Percentiles rank a stretch among this genome's conserved stretches.
Conservation (phyloP, 2,113 vertebrate genomes). For the Panthera leo region DNA sequence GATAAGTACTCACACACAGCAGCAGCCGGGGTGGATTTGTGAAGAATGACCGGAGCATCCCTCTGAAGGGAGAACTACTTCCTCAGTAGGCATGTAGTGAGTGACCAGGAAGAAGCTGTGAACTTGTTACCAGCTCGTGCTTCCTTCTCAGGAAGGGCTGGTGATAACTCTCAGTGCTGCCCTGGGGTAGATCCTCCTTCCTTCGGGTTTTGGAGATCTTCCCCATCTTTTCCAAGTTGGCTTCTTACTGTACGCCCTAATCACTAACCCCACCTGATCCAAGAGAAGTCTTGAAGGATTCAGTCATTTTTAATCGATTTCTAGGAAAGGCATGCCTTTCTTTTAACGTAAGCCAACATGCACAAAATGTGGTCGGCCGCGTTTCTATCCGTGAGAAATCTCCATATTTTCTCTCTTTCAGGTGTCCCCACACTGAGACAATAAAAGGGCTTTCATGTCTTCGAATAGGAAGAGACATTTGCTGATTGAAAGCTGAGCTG, state of each 20-base stretch:
- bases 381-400: background rate
- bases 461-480: background rate
- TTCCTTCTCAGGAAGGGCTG: background rate
- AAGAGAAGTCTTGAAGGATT: background rate
- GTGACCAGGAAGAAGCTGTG: background rate
- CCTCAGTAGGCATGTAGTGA: fast-evolving
- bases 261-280: background rate
- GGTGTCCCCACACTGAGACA: background rate
- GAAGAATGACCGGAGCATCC: background rate
- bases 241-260: background rate
- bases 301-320: background rate
- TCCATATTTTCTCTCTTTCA: background rate
- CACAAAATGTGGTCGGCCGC: background rate
- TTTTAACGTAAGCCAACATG: background rate
- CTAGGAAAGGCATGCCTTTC: background rate
- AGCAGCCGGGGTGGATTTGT: background rate
- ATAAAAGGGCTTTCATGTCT: background rate
- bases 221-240: background rate
- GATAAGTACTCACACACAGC: too few relatives aligned
- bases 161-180: background rate
- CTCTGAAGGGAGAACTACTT: background rate
- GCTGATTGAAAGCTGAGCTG: background rate
- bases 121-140: background rate
- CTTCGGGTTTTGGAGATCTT: background rate
- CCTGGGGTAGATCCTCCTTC: background rate